Percentiles rank a stretch among this genome's conserved stretches.
Conservation (phyloP, 2,113 vertebrate genomes). For the Rafetus swinhoei region DNA sequence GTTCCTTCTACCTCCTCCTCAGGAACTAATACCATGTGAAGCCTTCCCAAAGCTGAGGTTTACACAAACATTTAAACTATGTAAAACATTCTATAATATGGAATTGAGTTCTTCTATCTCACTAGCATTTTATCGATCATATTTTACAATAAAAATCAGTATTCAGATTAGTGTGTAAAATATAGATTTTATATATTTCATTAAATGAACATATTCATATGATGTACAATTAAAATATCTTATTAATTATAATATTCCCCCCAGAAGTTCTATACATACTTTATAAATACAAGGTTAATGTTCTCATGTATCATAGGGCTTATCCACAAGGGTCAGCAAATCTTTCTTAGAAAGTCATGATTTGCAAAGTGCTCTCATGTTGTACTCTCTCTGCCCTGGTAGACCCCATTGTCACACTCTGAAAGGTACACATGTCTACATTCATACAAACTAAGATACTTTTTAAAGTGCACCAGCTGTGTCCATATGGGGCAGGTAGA, state of each 20-base stretch:
- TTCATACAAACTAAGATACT: neutral
- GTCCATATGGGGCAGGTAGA: too few relatives aligned
- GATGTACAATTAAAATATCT: neutral
- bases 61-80: neutral
- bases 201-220: neutral
- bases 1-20: neutral
- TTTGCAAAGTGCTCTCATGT: too few relatives aligned
- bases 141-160: constrained; percentile 4
- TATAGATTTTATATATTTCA: neutral
- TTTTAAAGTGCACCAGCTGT: neutral
- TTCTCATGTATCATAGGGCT: neutral
- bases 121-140: neutral
- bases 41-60: neutral
- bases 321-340: too few relatives aligned
- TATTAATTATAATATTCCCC: neutral
- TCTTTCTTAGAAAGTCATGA: too few relatives aligned
- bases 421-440: too few relatives aligned
- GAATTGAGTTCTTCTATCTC: neutral
- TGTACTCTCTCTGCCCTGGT: too few relatives aligned
- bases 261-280: neutral
- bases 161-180: neutral
- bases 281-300: neutral
- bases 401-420: too few relatives aligned
- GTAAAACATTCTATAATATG: neutral
- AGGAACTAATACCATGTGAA: neutral